Evolutionary conservation across 2,797 vertebrate genomes (phyloP), one percentile per base, ranked within the genome.

Genomic region (Ambastaia sidthimunki): DNA sequence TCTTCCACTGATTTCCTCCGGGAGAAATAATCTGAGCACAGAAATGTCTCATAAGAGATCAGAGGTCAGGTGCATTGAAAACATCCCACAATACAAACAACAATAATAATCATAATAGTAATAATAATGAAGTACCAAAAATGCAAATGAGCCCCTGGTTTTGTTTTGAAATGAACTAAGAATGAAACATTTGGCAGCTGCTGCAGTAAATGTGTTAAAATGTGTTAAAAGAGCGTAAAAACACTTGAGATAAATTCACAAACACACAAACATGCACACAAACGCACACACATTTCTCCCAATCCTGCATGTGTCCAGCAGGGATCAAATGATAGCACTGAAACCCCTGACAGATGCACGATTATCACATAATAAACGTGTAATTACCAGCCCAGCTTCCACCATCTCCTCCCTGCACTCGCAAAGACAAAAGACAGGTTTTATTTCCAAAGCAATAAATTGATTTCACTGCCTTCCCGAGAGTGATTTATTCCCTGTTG

Each of bases 1-100:
- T 90, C 87, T 77, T 48, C 83, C 1, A 80, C 41, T 92, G 89
- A 92, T 92, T 93, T 93, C 91, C 92, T 91, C 70, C 0, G 91
- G 91, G 91, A 92, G 68, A 62, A 34, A 23, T 59, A 48, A 63
- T 74, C 59, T 82, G 69, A 1, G 37, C 48, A 60, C 1, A 62
- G 13, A 71, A 62, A 71, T 71, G 21, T 78, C 76, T 70, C 47
- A 78, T 63, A 71, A 63, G 44, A 50, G 68, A 78, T 63, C 68
- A 78, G 41, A 65, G 68, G 57, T 71, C 57, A 78, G 67, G 23
- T 6, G 67, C 19, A 50, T 9, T 71, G 3, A 71, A 62, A 50
- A 37, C 28, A 41, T 57, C 74, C 23, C 12, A 16, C 31, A 68
- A 44, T 57, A 12, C 34, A 48, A 16, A 4, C 28, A 55, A 25